Evolutionary conservation across 2,888 invertebrate species (phyloP).

Genomic region (Temnothorax rugatulus): DNA sequence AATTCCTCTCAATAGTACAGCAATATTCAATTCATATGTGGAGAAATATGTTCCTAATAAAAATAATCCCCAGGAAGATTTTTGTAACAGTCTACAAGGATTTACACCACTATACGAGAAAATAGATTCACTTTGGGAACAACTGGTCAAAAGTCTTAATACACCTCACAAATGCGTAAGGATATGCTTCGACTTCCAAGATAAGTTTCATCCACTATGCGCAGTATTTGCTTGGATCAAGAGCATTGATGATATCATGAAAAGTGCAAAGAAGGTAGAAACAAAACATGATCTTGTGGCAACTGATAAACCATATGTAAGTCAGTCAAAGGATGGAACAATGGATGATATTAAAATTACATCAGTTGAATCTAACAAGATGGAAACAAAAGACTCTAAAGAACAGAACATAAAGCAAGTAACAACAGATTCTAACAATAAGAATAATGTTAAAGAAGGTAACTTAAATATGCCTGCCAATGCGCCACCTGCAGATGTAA

Average conservation of each 20-base stretch:
- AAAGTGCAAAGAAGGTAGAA: not conserved
- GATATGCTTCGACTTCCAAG: conserved; percentile 52
- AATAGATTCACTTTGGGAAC: conserved; percentile 20
- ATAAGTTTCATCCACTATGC: conserved; percentile 68
- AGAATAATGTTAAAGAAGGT: not conserved
- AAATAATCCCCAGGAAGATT: not conserved
- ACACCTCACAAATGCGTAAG: not conserved
- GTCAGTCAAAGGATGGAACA: not conserved
- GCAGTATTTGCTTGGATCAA: conserved; percentile 68
- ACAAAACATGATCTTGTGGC: not conserved
- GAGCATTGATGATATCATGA: conserved; percentile 48
- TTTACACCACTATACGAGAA: conserved; percentile 50
- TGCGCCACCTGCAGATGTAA: not conserved
- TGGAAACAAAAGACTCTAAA: not conserved
- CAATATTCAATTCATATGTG: conserved; percentile 59
- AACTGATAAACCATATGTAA: not conserved
- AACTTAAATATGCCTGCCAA: not conserved
- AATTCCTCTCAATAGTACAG: not conserved
- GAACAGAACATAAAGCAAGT: not conserved
- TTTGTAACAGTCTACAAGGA: conserved; percentile 62
- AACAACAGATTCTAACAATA: not conserved
- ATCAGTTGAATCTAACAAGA: not conserved
- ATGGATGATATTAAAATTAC: not conserved
- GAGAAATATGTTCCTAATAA: conserved; percentile 3
- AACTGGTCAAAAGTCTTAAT: conserved; percentile 46